These are phyloP conservation scores for Cepphus grylle DNA, from an alignment of 2,113 vertebrate species.

Conservation along the genomic window DNA sequence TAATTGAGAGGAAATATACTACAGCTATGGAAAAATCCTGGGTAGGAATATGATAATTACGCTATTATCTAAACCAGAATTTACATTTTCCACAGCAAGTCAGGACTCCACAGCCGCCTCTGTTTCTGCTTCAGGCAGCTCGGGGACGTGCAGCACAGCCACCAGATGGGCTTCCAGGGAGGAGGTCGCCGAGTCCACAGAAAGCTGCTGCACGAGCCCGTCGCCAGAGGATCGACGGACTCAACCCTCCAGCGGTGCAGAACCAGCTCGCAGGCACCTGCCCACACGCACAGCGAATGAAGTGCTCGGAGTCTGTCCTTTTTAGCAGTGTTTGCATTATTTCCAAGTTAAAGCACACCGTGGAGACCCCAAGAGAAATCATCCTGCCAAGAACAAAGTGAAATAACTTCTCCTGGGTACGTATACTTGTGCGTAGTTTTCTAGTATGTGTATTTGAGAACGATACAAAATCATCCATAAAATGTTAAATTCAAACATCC, in stretches of 20 bases:
- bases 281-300: accelerated
- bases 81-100: not conserved
- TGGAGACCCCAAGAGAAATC: not conserved
- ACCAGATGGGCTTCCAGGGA: accelerated
- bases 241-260: accelerated
- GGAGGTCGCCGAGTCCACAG: not conserved
- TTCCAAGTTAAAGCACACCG: not conserved
- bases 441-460: not conserved
- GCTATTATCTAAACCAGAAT: not conserved
- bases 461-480: not conserved
- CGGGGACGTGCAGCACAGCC: accelerated
- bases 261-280: not conserved
- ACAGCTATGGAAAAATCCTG: not conserved
- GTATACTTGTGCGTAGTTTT: not conserved
- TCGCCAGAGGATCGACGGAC: accelerated
- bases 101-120: not conserved
- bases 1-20: not conserved
- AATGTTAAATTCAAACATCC: too few relatives aligned
- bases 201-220: not conserved
- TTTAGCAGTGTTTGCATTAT: not conserved
- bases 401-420: accelerated
- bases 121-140: not conserved
- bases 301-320: accelerated
- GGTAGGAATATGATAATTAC: not conserved
- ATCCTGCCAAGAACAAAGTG: accelerated